Evolutionary conservation across 2,888 invertebrate genomes (phyloP), one percentile per base, ranked within the genome.

Genomic region (Zhengitettix transpicula): DNA sequence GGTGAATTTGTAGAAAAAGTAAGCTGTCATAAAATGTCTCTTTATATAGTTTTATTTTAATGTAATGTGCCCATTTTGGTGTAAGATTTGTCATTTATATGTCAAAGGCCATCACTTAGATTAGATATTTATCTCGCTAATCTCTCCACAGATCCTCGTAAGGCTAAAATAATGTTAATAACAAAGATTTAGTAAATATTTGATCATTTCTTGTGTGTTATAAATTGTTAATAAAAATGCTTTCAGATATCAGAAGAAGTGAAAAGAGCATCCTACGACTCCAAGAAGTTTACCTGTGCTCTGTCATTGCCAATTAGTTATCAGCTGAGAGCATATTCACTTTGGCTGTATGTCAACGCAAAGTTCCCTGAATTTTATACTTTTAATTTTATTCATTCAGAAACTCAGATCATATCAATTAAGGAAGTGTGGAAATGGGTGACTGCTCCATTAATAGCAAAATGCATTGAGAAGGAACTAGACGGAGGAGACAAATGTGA

Each of bases 341-440:
- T 89, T 65, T 75, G 79, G 67, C 72, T 84, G 58, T 76, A 76
- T 10, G 68, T 89, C 14, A 70, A 74, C 12, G 73, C 80, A 1
- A 75, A 78, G 62, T 82, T 82, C 66, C 76, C 80, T 0, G 67
- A 69, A 0, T 76, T 14, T 16, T 56, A 55, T 54, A 57, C n/a
- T 16, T 16, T 17, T n/a, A 10, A 10, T 14, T 51, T 52, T 40
- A 16, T 41, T 16, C 17, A 41, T 8, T 52, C 52, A 17, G 60
- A 60, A 42, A 58, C 40, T 9, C 40, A 47, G 52, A 59, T 63
- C 16, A 58, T 55, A 5, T 75, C 83, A 0, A 70, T 87, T 1
- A 93, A 92, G 69, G 89, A 90, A 69, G 83, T 85, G 0, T 89
- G 89, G 80, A 90, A 90, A 71, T 82, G 84, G 76, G 77, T 51